phyloP scores from a whole-genome alignment of 2,797 vertebrate genomes.

The Rhinoraja longicauda region DNA sequence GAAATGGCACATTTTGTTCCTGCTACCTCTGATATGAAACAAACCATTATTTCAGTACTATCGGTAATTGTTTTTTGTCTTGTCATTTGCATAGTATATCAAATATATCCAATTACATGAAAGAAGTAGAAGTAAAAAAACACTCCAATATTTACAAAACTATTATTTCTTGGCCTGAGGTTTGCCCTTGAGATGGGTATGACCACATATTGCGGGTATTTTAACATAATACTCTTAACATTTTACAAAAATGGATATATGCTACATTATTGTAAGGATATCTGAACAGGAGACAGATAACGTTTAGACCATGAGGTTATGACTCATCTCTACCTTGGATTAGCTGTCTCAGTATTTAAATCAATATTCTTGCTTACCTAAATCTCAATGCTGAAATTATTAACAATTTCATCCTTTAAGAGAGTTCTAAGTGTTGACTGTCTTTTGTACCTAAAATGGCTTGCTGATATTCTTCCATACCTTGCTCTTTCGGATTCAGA shows the following conservation, averaged over 20 bases:
- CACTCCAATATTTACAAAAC: neutral
- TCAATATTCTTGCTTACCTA: neutral
- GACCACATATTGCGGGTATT: neutral
- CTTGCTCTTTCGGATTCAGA: neutral
- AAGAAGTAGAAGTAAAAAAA: neutral
- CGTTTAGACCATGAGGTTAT: neutral
- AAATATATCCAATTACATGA: neutral
- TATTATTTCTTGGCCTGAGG: neutral
- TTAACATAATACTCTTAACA: neutral
- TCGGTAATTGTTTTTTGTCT: too few relatives aligned
- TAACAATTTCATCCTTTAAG: neutral
- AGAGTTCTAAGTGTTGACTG: neutral
- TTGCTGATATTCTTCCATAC: neutral
- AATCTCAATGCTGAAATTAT: neutral
- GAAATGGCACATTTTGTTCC: neutral
- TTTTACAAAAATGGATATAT: neutral
- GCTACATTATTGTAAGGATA: neutral
- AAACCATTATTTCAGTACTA: neutral
- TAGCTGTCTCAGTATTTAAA: neutral
- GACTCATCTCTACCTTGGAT: neutral
- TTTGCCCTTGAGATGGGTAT: neutral
- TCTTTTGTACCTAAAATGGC: neutral
- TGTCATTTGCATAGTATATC: neutral
- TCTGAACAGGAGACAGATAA: neutral
- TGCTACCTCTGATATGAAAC: neutral